Percentiles rank a stretch among this genome's conserved stretches.
Conservation (phyloP, 2,888 invertebrate species). For the Habroteleia sp. region DNA sequence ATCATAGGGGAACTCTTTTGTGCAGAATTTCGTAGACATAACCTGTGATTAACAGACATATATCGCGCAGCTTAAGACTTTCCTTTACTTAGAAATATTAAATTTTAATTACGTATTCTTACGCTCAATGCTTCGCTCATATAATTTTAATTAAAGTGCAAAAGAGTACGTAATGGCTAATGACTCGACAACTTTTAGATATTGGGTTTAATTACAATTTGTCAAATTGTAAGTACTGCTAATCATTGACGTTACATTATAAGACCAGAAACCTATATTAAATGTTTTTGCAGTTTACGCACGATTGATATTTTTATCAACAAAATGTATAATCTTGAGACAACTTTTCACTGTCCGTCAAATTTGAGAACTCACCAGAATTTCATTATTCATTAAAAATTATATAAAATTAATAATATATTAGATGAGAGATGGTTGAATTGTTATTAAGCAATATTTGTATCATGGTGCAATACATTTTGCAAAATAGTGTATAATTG, state of each 20-base stretch:
- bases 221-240: slow-evolving; percentile 51
- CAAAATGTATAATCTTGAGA: slow-evolving; percentile 19
- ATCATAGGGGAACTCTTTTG: slow-evolving; percentile 53
- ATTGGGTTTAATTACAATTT: slow-evolving; percentile 56
- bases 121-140: slow-evolving; percentile 38
- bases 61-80: slow-evolving; percentile 33
- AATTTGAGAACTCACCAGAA: not conserved
- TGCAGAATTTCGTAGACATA: slow-evolving; percentile 38
- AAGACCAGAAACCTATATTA: slow-evolving; percentile 19
- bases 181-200: slow-evolving; percentile 47
- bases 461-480: no score
- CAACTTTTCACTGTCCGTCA: slow-evolving; percentile 49
- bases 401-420: slow-evolving; percentile 12
- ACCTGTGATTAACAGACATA: slow-evolving; percentile 43
- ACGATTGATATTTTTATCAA: not conserved
- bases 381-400: slow-evolving; percentile 1
- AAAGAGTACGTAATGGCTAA: slow-evolving; percentile 42
- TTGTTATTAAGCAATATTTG: no score
- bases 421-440: no score
- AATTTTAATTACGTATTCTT: slow-evolving; percentile 55
- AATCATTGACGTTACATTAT: slow-evolving; percentile 41
- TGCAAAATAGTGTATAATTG: no score
- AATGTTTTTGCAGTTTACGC: slow-evolving; percentile 9
- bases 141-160: slow-evolving; percentile 55
- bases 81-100: slow-evolving; percentile 44